A percentile compares a stretch with the other conserved stretches of the same genome.
Evolutionary conservation across 2,888 invertebrate genomes (phyloP).

Genomic region (Agrotis clavis): DNA sequence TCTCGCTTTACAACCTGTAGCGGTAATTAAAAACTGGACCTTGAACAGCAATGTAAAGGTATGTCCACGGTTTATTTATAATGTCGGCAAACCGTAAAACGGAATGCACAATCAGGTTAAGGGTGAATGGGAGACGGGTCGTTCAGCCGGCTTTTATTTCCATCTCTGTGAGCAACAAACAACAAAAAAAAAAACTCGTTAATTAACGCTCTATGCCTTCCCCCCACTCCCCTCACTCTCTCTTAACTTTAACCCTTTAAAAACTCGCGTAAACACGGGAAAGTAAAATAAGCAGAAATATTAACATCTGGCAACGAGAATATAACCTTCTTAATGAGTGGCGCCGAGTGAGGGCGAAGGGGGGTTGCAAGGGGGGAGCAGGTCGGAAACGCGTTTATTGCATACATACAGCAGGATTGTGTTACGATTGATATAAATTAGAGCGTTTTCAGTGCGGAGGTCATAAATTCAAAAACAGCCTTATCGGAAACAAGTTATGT

Average conservation of each 20-base stretch:
- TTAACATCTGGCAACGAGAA: conserved; percentile 68
- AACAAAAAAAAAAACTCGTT: conserved; percentile 66
- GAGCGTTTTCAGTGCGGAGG: conserved; percentile 50
- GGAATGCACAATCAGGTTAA: conserved; percentile 67
- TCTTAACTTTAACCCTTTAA: conserved; percentile 65
- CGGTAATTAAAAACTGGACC: conserved; percentile 62
- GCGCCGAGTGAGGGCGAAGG: conserved; percentile 2
- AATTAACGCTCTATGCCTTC: conserved; percentile 62
- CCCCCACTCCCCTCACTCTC: neutral
- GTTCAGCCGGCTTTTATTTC: conserved; percentile 61
- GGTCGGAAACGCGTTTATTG: conserved; percentile 63
- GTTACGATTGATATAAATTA: conserved; percentile 64
- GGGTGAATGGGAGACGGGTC: conserved; percentile 57
- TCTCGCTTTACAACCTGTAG: conserved; percentile 55
- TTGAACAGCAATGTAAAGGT: conserved; percentile 49
- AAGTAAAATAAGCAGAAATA: conserved; percentile 70
- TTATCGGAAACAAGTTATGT: conserved; percentile 54
- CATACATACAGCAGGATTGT: conserved; percentile 59
- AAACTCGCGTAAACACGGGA: conserved; percentile 65
- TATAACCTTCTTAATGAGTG: conserved; percentile 67
- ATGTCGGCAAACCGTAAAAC: conserved; percentile 59
- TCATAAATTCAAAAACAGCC: conserved; percentile 58
- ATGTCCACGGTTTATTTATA: conserved; percentile 63
- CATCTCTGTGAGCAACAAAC: conserved; percentile 57
- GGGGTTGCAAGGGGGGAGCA: conserved; percentile 11